Percentiles rank a stretch among this genome's conserved stretches.
phyloP scores from a whole-genome alignment of 2,888 invertebrate genomes.

The Apamea crenata region DNA sequence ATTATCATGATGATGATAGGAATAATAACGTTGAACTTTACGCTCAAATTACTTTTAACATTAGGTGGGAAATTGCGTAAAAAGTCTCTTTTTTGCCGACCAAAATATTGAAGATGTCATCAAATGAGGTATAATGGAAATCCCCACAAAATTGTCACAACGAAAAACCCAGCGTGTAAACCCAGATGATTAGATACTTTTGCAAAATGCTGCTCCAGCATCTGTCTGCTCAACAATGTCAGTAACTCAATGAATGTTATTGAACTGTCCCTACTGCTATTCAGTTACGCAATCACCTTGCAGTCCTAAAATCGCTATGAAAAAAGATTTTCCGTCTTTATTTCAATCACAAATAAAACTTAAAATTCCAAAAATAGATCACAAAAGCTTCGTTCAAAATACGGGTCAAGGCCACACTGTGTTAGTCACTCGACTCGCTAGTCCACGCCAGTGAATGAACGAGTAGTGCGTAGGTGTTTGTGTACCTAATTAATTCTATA shows the following conservation, averaged over 20 bases:
- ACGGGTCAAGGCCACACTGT: conserved; percentile 54
- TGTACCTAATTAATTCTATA: conserved; percentile 59
- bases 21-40: conserved; percentile 26
- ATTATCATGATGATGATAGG: neutral
- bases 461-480: conserved; percentile 53
- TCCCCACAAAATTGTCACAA: neutral
- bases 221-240: too few species aligned
- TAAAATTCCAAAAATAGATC: conserved; percentile 33
- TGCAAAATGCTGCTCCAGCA: too few species aligned
- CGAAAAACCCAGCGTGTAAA: conserved; percentile 15
- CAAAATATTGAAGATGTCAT: conserved; percentile 1
- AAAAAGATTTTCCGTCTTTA: neutral
- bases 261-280: too few species aligned
- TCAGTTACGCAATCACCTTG: too few species aligned
- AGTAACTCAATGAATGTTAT: too few species aligned
- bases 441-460: conserved; percentile 55
- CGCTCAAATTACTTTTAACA: conserved; percentile 11
- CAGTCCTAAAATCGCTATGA: too few species aligned
- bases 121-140: neutral
- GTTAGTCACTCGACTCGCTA: conserved; percentile 45
- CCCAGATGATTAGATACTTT: neutral
- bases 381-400: conserved; percentile 47
- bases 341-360: neutral
- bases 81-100: conserved; percentile 7
- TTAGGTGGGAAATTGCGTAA: conserved; percentile 28